Evolutionary conservation across 1,140 invertebrate genomes (phyloP), one percentile per base, ranked within the genome.

Genomic region (Belonocnema kinseyi): DNA sequence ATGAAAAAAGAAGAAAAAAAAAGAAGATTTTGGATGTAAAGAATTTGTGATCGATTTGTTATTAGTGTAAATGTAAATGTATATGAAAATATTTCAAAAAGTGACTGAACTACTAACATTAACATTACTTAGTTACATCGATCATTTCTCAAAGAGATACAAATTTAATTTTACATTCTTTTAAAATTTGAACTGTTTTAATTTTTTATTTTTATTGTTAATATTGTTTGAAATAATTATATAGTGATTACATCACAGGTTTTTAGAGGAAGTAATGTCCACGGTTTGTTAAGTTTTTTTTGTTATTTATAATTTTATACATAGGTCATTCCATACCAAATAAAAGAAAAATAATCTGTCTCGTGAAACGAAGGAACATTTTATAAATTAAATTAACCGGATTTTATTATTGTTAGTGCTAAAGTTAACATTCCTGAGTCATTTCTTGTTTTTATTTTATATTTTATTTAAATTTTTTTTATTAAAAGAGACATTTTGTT

Each of bases 211-310:
- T 17, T 17, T 40, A 66, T 66, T 66, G 58, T 33, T 66, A 66
- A 46, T 66, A 40, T 66, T 66, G n/a, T 66, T 66, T 66, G 26
- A 66, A 40, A 33, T 66, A 66, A 56, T 6, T 40, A 66, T 66
- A 66, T 66, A 66, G 61, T 40, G 21, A 40, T 66, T 40, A 16
- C 13, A 66, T 66, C 61, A 66, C 26, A 66, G 61, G 40, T 66
- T 66, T 66, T 46, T 66, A 66, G 1, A 66, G 16, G n/a, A 13
- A 40, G 40, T 40, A 66, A 40, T 66, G 26, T 5, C 26, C 61
- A 66, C 61, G 16, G 61, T 13, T 66, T 66, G 61, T 66, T 66
- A 66, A 66, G 61, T 66, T 66, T 66, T 56, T 46, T 66, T 66
- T 66, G 61, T 66, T 66, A 26, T 33, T 66, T 66, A 40, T 40